phyloP scores from a whole-genome alignment of 2,113 vertebrate genomes.

The Strigops habroptila region DNA sequence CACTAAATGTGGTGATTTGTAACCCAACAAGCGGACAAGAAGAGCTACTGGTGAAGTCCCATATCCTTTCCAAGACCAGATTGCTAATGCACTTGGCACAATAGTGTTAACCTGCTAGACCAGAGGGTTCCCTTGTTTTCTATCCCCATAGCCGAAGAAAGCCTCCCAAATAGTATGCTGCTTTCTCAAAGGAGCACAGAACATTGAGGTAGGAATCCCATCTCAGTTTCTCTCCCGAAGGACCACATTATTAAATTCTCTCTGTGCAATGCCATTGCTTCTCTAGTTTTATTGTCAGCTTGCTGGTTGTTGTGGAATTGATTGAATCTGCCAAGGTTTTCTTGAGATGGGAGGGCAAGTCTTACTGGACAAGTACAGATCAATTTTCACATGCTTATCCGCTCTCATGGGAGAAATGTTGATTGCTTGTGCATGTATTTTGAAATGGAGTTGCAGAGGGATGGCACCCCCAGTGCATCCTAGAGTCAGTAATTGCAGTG shows the following conservation, averaged over 20 bases:
- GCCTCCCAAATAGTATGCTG: not conserved
- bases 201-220: not conserved
- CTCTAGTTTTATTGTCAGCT: not conserved
- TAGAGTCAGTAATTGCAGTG: not conserved
- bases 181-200: not conserved
- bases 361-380: not conserved
- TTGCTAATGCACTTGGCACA: not conserved
- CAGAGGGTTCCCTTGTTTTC: not conserved
- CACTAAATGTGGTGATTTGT: not conserved
- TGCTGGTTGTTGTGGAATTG: not conserved
- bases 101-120: not conserved
- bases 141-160: not conserved
- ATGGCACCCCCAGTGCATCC: not conserved
- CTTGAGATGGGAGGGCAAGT: not conserved
- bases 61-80: not conserved
- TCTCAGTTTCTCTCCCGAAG: not conserved
- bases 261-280: not conserved
- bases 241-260: not conserved
- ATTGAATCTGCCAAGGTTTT: not conserved
- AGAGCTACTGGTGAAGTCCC: not conserved
- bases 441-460: not conserved
- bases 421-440: not conserved
- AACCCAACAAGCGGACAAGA: accelerated
- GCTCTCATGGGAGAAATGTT: not conserved
- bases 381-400: not conserved